Conservation (phyloP, 1,140 invertebrate species). For the Elymnias hypermnestra region DNA sequence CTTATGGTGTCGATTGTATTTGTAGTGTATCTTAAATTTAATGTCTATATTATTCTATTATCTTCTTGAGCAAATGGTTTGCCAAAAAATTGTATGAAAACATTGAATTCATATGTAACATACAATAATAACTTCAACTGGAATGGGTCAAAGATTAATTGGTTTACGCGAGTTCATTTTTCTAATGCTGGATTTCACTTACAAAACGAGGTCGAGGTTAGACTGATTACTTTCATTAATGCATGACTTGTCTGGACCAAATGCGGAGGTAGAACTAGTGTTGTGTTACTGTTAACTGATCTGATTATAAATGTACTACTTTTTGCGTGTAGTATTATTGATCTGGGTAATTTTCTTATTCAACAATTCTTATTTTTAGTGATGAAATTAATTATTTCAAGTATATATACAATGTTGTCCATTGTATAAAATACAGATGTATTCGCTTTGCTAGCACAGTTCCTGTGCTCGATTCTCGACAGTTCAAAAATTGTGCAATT, state of each 20-base stretch:
- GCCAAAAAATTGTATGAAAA: not conserved
- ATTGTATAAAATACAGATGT: too few species aligned
- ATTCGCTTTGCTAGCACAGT: too few species aligned
- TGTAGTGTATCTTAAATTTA: too few species aligned
- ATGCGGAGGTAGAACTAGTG: conserved; percentile 28
- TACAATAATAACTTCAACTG: conserved; percentile 7
- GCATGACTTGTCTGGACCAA: conserved; percentile 35
- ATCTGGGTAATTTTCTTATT: not conserved
- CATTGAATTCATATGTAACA: not conserved
- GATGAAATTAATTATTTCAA: too few species aligned
- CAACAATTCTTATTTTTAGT: not conserved
- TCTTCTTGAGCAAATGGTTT: too few species aligned
- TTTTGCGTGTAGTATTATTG: not conserved
- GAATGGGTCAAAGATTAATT: conserved; percentile 54
- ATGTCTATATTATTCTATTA: too few species aligned
- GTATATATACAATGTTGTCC: too few species aligned
- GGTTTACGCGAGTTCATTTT: conserved; percentile 50
- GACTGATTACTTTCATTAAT: conserved; percentile 57
- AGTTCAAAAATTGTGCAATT: too few species aligned
- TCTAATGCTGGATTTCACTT: conserved; percentile 33
- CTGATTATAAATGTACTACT: conserved; percentile 3
- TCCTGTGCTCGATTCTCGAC: too few species aligned
- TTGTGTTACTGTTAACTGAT: conserved; percentile 30
- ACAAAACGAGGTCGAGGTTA: conserved; percentile 43
- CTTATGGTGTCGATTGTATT: too few species aligned